Base-by-base conservation (phyloP, 1,140 invertebrate genomes). In the Lepidurus couesii region DNA sequence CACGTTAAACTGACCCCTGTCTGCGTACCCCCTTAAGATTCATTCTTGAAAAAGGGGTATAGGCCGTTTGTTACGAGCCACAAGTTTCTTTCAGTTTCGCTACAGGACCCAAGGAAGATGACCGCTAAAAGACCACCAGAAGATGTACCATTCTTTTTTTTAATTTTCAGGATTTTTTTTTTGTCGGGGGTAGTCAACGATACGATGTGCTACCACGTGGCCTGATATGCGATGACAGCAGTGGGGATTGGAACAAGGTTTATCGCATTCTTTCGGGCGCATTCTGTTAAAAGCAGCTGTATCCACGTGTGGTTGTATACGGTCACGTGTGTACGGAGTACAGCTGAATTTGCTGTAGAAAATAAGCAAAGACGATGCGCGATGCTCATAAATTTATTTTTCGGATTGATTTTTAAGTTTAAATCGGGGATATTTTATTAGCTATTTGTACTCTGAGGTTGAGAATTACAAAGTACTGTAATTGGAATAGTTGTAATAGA, bases 221-320 rank as follows among this genome's bases (percentile, higher is more conserved):
- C 53, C 53, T 21, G 16, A 21, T 65, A 65, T 16, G 13, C 53
- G 53, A 11, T 65, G 53, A 65, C 53, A 65, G 53, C 53, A 65
- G 53, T 65, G 53, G 53, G 53, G 53, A 65, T 65, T 65, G 53
- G 16, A 65, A 65, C 53, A 65, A 65, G 53, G 53, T 65, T 65
- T 65, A 65, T 65, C 53, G 13, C 53, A 65, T 65, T 65, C 53
- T 65, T 65, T 16, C 16, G 9, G 21, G 21, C 53, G 53, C 53
- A 21, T 21, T 21, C 53, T 16, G 13, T 13, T 34, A 16, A 16
- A 65, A 65, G 6, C 53, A 65, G 53, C 53, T 65, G 53, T 65
- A 65, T 16, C 16, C 53, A 65, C 53, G 53, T 65, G 53, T 13
- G 21, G 16, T 9, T 65, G 13, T 16, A 34, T 16, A 34, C 34